A percentile compares a stretch with the other conserved stretches of the same genome.
phyloP scores from a whole-genome alignment of 2,888 invertebrate species.

The Cosmorhoe ocellata region DNA sequence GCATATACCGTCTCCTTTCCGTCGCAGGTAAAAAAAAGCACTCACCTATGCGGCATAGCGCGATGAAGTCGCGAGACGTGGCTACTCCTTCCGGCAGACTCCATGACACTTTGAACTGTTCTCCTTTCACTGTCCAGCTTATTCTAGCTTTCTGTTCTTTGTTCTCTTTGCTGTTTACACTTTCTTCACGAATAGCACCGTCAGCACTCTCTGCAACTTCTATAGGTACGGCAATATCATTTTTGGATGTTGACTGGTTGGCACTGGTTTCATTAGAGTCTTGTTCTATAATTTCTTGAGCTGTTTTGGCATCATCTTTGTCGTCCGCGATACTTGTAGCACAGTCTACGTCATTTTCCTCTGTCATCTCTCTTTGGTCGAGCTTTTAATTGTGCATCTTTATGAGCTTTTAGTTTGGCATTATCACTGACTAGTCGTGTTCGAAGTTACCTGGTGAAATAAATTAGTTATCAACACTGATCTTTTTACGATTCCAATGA shows the following conservation, averaged over 20 bases:
- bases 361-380: constrained; percentile 67
- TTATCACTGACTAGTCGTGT: constrained; percentile 20
- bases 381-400: constrained; percentile 41
- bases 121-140: constrained; percentile 69
- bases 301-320: constrained; percentile 40
- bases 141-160: constrained; percentile 40
- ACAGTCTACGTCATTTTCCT: constrained; percentile 61
- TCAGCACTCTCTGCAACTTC: constrained; percentile 34
- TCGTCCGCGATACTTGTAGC: constrained; percentile 48
- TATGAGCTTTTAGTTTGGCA: constrained; percentile 27
- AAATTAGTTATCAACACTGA: constrained; percentile 5
- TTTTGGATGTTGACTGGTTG: constrained; percentile 47
- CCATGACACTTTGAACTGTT: constrained; percentile 72
- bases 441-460: constrained; percentile 16
- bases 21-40: constrained; percentile 13
- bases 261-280: constrained; percentile 50
- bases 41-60: constrained; percentile 81
- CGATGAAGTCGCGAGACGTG: constrained; percentile 75
- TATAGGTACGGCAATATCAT: constrained; percentile 54
- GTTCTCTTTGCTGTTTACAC: background rate
- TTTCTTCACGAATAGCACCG: constrained; percentile 12
- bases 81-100: constrained; percentile 64
- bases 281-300: constrained; percentile 35
- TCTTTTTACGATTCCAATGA: background rate
- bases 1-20: too few relatives aligned